Evolutionary conservation across 2,797 vertebrate species (phyloP), one percentile per base, ranked within the genome.

Genomic region (Pseudochirops cupreus): DNA sequence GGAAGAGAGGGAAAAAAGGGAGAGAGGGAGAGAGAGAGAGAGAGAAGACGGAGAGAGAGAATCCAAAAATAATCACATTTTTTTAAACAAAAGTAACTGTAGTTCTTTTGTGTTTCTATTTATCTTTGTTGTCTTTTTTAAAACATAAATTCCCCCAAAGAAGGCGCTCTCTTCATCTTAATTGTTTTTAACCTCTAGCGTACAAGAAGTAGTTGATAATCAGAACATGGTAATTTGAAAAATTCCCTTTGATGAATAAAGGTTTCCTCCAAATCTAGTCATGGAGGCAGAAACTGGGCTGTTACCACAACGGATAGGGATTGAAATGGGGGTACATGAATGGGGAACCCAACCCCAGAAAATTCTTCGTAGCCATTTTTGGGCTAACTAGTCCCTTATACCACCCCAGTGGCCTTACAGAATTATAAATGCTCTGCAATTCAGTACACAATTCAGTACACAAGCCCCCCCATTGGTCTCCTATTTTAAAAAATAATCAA

Each of bases 111-210:
- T 26, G 46, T 55, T 58, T 94, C 24, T 91, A 53, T 56, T 50
- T 0, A 0, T 7, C 1, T 12, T 52, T 58, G 52, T 50, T 39
- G 59, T 92, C 39, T 33, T 33, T 0, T 0, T 18, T 74, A 33
- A 89, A 56, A 62, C n/a, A 39, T 3, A 14, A 1, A 39, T 46
- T 54, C 67, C 46, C 91, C 0, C 0, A 33, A 33, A n/a, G 46
- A 9, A 5, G 18, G 21, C 5, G 33, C 0, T 46, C 3, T 0
- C 0, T 56, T 67, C 26, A 31, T n/a, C 18, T 46, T 82, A 39
- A 82, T 82, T 82, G 9, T 46, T 82, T 46, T 18, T 74, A 16
- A 29, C 50, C 58, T 55, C 5, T 5, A 39, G n/a, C 24, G 26
- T 50, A 31, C 21, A 82, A 82, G 74, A 82, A 82, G 12, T 82